Base-by-base conservation (phyloP, 2,797 vertebrate species). In the Lindbergichthys nudifrons region DNA sequence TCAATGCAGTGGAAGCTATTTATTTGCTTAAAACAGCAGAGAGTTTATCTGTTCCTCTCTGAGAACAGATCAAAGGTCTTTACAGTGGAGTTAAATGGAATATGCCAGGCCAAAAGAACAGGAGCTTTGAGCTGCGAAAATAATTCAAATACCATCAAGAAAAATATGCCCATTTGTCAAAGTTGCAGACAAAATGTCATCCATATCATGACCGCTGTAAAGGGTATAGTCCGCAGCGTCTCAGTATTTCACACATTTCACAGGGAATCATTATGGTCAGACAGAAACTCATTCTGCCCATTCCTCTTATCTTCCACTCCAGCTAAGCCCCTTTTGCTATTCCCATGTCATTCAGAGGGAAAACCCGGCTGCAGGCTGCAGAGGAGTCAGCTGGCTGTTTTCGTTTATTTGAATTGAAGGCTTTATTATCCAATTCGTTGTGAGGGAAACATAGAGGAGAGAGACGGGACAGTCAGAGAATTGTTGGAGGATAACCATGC, bases 401-500 rank as follows among this genome's bases (percentile, higher is more conserved):
- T 72, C 41, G 26, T 52, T 51, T 47, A 1, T 85, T 88, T 90
- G 87, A 91, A 87, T 88, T 87, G 75, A 83, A 86, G 82, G 53
- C 10, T n/a, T 36, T 65, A 57, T 86, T 84, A 90, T 92, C 85
- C 84, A 85, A 88, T 90, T 73, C 53, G 42, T 63, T 42, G 9
- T 16, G 65, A 53, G n/a, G 21, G 71, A 68, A 59, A 30, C 23
- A 21, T 51, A 12, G 47, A 32, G 9, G 42, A 39, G 72, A 32
- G n/a, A 51, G 39, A 41, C 19, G 48, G 45, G 1, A 47, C 1
- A 54, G 70, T 42, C 26, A 64, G 68, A 64, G 53, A 63, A 56
- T n/a, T 15, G 48, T 39, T 19, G 11, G 47, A 65, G 59, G 71
- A 79, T 64, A 70, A 65, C 72, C 42, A 64, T 46, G 73, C 1